Evolutionary conservation across 2,888 invertebrate genomes (phyloP), one percentile per base, ranked within the genome.

Genomic region (Cerceris rybyensis): DNA sequence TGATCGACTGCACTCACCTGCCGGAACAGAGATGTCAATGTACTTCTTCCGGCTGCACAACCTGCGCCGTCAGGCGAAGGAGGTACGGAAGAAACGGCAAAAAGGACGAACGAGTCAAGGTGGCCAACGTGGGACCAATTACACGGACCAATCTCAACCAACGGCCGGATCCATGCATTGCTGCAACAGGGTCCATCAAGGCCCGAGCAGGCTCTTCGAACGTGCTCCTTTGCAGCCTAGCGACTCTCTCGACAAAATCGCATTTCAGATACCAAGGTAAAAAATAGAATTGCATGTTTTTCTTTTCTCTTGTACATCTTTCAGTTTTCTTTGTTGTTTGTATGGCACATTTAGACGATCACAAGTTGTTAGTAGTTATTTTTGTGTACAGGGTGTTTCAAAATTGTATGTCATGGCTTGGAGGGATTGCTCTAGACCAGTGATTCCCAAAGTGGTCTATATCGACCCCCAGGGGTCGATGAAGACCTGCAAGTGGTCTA

Each of bases 41-140:
- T 98, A 97, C 95, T 98, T 98, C 96, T 98, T 98, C 94, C 97
- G 98, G 89, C 95, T 97, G 93, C 98, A 97, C 95, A 97, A 97
- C 94, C 95, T 96, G 92, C 97, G 96, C 93, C 96, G 97, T 83
- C 96, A 96, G 92, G 96, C 96, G 93, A 97, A 97, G 93, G 94
- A 94, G 90, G 95, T 95, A 92, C 94, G 95, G 84, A 95, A 95
- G 91, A 95, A 94, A 90, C 93, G 94, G 88, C 92, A 93, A 81
- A 91, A 91, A 75, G 88, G 91, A 28, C 89, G 89, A 66, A 89
- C 89, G 65, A 86, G 86, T 67, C 89, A 89, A 71, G 88, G 86
- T 67, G 90, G 88, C 52, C 91, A 91, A 82, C 89, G 90, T 80
- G 88, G 89, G 86, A 91, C 90, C 87, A 91, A 88, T 87, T 91